A percentile compares a stretch with the other conserved stretches of the same genome.
Evolutionary conservation across 2,888 invertebrate genomes (phyloP).

Genomic region (Rhaphigaster nebulosa): DNA sequence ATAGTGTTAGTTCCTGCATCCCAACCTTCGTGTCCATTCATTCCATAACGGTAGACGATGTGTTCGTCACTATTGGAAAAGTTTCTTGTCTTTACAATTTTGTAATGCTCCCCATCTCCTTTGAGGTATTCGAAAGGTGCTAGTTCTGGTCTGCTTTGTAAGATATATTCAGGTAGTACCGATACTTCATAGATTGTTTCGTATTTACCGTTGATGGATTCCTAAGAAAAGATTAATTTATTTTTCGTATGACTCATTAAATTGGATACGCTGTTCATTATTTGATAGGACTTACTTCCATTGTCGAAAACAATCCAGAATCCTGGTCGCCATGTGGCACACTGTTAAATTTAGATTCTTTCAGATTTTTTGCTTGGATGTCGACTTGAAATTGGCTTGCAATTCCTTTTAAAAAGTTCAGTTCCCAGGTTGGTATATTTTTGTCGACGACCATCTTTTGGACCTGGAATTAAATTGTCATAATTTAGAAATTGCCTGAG

Average conservation of each 20-base stretch:
- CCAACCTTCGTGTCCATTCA: conserved; percentile 73
- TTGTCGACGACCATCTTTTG: conserved; percentile 74
- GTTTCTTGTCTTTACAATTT: conserved; percentile 77
- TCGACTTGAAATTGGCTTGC: conserved; percentile 80
- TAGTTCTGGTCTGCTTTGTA: conserved; percentile 72
- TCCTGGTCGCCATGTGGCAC: conserved; percentile 69
- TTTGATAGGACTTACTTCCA: conserved; percentile 71
- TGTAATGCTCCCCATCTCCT: conserved; percentile 70
- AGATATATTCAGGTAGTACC: conserved; percentile 73
- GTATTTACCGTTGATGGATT: conserved; percentile 78
- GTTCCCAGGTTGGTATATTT: conserved; percentile 74
- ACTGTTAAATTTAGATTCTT: conserved; percentile 70
- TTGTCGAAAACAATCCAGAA: conserved; percentile 76
- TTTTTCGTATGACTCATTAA: not conserved
- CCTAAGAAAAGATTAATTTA: conserved; percentile 65
- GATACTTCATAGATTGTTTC: conserved; percentile 76
- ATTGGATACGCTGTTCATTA: not conserved
- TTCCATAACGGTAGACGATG: conserved; percentile 77
- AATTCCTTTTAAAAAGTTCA: conserved; percentile 80
- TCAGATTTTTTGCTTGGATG: conserved; percentile 73
- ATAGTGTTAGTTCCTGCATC: conserved; percentile 70
- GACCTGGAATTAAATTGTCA: conserved; percentile 67
- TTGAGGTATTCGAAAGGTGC: conserved; percentile 70
- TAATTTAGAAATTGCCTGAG: not conserved
- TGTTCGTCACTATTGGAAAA: conserved; percentile 75